phyloP scores from a whole-genome alignment of 2,888 invertebrate species.

The Ptilodon capucinus region DNA sequence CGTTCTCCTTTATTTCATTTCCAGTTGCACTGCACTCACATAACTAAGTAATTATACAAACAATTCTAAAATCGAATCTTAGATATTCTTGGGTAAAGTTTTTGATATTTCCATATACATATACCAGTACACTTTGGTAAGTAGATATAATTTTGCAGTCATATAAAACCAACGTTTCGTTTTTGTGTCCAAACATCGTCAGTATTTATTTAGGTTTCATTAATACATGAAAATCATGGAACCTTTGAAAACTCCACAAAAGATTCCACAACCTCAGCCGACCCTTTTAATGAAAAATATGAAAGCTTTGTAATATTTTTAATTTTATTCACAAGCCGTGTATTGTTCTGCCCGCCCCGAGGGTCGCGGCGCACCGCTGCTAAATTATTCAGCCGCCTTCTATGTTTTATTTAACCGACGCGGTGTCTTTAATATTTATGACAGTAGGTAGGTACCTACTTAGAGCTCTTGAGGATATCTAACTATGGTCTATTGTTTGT shows the following conservation, averaged over 20 bases:
- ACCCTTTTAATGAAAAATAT: conserved; percentile 44
- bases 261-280: conserved; percentile 33
- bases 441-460: conserved; percentile 40
- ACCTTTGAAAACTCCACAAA: conserved; percentile 35
- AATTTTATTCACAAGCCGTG: conserved; percentile 61
- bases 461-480: conserved; percentile 37
- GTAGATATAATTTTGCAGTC: neutral
- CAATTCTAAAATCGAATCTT: neutral
- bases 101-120: neutral
- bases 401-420: conserved; percentile 66
- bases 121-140: too few relatives aligned
- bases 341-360: conserved; percentile 50
- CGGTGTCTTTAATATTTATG: conserved; percentile 62
- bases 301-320: conserved; percentile 56
- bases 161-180: neutral
- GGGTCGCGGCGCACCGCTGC: conserved; percentile 32
- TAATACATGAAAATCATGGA: conserved; percentile 5
- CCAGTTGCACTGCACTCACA: conserved; percentile 56
- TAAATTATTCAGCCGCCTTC: conserved; percentile 60
- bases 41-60: conserved; percentile 11
- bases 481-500: neutral
- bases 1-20: conserved; percentile 63
- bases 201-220: neutral
- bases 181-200: neutral
- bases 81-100: neutral